phyloP scores from a whole-genome alignment of 2,797 vertebrate genomes.

The Anabas testudineus region DNA sequence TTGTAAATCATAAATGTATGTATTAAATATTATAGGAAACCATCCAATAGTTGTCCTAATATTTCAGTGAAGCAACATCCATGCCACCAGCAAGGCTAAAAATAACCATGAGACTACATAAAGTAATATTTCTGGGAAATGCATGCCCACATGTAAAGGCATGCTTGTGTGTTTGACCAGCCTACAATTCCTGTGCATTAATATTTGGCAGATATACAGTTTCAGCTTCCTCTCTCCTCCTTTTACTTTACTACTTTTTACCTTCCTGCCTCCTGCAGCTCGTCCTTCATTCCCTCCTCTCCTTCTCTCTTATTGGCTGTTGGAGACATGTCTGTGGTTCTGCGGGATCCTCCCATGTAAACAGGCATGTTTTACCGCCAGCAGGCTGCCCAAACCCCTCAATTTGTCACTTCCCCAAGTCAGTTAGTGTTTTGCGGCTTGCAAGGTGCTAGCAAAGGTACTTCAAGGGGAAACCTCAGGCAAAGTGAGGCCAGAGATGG shows the following conservation, averaged over 20 bases:
- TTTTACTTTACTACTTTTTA: slow-evolving; percentile 37
- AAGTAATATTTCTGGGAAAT: neutral
- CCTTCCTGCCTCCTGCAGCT: slow-evolving; percentile 17
- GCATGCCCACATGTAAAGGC: neutral
- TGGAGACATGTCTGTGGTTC: slow-evolving; percentile 75
- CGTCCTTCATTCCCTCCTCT: neutral
- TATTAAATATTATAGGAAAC: too few relatives aligned
- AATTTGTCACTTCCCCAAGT: slow-evolving; percentile 81
- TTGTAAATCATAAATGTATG: too few relatives aligned
- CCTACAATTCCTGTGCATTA: neutral
- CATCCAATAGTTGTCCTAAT: too few relatives aligned
- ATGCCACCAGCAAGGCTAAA: too few relatives aligned
- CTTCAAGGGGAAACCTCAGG: slow-evolving; percentile 74
- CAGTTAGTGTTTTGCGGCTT: slow-evolving; percentile 77
- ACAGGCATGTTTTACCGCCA: slow-evolving; percentile 75
- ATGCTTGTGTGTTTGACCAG: slow-evolving; percentile 6
- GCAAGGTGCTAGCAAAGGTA: slow-evolving; percentile 81
- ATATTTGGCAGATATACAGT: slow-evolving; percentile 17
- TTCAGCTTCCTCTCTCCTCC: slow-evolving; percentile 26
- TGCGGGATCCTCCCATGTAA: slow-evolving; percentile 81
- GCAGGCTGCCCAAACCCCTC: slow-evolving; percentile 77
- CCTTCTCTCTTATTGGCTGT: slow-evolving; percentile 54
- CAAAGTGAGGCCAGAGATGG: slow-evolving; percentile 68
- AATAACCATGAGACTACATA: neutral
- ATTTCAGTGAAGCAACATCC: too few relatives aligned